These are phyloP conservation scores for Diabrotica virgifera DNA, from an alignment of 1,140 invertebrate species.

Conservation along the genomic window DNA sequence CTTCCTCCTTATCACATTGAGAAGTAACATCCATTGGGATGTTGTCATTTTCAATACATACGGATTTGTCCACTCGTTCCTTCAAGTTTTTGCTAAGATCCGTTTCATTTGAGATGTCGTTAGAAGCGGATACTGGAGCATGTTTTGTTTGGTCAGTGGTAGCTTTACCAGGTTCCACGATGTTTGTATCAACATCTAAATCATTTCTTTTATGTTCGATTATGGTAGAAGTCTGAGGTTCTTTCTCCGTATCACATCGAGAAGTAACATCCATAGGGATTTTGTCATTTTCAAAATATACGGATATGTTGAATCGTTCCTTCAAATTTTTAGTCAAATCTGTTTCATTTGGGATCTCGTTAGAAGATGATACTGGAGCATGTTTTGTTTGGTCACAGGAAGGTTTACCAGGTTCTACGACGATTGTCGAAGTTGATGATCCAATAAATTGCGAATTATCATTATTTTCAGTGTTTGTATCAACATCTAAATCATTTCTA, in stretches of 20 bases:
- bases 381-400: constrained; percentile 30
- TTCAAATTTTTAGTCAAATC: neutral
- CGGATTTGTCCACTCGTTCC: neutral
- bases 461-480: neutral
- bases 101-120: neutral
- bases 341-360: neutral
- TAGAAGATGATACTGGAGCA: neutral
- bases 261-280: too few species aligned
- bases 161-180: constrained; percentile 9
- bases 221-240: too few species aligned
- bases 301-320: neutral
- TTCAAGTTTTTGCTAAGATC: neutral
- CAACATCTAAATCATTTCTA: too few species aligned
- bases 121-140: neutral
- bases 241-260: too few species aligned
- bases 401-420: constrained; percentile 10
- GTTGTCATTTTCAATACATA: constrained; percentile 11
- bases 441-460: too few species aligned
- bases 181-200: neutral
- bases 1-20: too few species aligned
- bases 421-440: neutral
- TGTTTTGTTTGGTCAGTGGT: constrained; percentile 30
- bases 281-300: constrained; percentile 10
- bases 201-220: too few species aligned
- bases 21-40: too few species aligned